Evolutionary conservation across 2,888 invertebrate species (phyloP).

Genomic region (Drosophila lutescens): DNA sequence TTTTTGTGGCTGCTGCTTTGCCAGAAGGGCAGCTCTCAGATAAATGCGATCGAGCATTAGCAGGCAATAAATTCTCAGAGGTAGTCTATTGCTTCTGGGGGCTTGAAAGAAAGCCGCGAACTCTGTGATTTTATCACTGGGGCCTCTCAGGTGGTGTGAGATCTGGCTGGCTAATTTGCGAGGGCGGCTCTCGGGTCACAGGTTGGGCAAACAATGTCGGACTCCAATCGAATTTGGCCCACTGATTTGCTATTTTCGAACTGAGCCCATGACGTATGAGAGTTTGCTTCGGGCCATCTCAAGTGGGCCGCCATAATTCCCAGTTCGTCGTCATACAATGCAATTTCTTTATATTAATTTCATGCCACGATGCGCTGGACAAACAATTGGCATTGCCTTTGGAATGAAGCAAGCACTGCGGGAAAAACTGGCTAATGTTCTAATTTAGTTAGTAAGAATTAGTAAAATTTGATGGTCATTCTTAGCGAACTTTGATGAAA

Average conservation of each 20-base stretch:
- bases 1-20: conserved; percentile 10
- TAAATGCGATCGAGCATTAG: conserved; percentile 80
- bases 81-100: conserved; percentile 55
- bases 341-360: conserved; percentile 80
- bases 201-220: conserved; percentile 13
- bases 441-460: no score
- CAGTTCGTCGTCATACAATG: conserved; percentile 55
- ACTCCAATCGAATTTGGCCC: conserved; percentile 11
- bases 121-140: conserved; percentile 14
- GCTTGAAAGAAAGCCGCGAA: conserved; percentile 49
- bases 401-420: conserved; percentile 1
- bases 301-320: conserved; percentile 59
- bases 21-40: conserved; percentile 52
- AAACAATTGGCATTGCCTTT: conserved; percentile 69
- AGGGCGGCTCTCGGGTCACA: conserved; percentile 14
- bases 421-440: neutral
- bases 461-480: no score
- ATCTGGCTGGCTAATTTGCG: conserved; percentile 13
- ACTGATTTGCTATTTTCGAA: conserved; percentile 7
- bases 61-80: conserved; percentile 80
- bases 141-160: conserved; percentile 17
- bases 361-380: conserved; percentile 77
- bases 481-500: no score
- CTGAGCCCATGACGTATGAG: conserved; percentile 1
- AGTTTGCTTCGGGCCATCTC: conserved; percentile 26